A percentile compares a stretch with the other conserved stretches of the same genome.
Evolutionary conservation across 2,113 vertebrate species (phyloP).

Genomic region (Ceyx margarethae): DNA sequence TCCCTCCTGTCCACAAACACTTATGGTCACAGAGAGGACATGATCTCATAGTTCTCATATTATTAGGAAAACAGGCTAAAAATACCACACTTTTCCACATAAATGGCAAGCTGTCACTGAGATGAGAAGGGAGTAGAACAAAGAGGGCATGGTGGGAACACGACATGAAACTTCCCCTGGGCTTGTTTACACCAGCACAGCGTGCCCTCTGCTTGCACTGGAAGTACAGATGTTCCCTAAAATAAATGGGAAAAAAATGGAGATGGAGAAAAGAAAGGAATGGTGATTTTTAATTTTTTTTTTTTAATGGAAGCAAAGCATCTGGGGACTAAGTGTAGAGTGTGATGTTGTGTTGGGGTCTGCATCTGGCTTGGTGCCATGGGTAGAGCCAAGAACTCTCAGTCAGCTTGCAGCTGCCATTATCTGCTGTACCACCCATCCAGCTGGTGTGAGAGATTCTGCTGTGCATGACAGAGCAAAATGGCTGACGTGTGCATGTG

Average conservation of each 20-base stretch:
- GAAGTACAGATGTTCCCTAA: slow-evolving; percentile 9
- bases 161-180: not conserved
- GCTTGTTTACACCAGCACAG: slow-evolving; percentile 9
- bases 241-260: not conserved
- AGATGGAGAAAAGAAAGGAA: not conserved
- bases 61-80: slow-evolving; percentile 35
- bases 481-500: not conserved
- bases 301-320: not conserved
- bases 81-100: slow-evolving; percentile 8
- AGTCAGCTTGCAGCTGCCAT: not conserved
- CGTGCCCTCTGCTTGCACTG: not conserved
- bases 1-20: not conserved
- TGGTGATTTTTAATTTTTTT: not conserved
- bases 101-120: slow-evolving; percentile 6
- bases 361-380: not conserved
- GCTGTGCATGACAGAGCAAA: not conserved
- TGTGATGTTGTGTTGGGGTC: not conserved
- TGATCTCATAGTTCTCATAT: not conserved
- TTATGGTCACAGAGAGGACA: not conserved
- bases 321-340: not conserved
- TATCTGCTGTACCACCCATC: not conserved
- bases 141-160: not conserved
- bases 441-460: not conserved
- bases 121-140: slow-evolving; percentile 14
- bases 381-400: not conserved